Percentiles rank a stretch among this genome's conserved stretches.
These are phyloP conservation scores for Drosophila pruinosa DNA, from an alignment of 1,140 invertebrate genomes.

Conservation along the genomic window DNA sequence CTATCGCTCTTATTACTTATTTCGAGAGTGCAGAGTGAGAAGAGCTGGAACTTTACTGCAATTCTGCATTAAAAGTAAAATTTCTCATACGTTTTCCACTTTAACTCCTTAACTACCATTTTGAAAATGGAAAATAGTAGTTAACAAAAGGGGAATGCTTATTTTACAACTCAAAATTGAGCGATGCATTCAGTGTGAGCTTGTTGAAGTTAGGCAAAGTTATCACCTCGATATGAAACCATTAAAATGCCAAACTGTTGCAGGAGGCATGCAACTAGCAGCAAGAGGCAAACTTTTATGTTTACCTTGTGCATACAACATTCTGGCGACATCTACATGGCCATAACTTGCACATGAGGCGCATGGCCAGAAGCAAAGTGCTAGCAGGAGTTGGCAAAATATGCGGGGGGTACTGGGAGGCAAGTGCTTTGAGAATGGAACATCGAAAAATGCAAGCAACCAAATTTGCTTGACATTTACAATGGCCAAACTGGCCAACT, in stretches of 20 bases:
- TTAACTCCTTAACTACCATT: no score
- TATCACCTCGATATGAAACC: slow-evolving; percentile 37
- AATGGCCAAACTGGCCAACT: slow-evolving; percentile 62
- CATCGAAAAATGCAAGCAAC: slow-evolving; percentile 60
- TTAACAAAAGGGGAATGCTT: no score
- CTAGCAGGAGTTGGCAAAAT: background rate
- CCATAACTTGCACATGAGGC: slow-evolving; percentile 30
- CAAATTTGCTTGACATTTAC: slow-evolving; percentile 80
- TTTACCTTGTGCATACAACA: slow-evolving; percentile 33
- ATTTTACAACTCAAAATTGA: slow-evolving; percentile 14
- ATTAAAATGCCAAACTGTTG: slow-evolving; percentile 46
- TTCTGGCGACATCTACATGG: slow-evolving; percentile 49
- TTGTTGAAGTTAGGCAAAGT: slow-evolving; percentile 13
- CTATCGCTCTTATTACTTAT: no score
- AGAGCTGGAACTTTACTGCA: no score
- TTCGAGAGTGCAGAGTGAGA: no score
- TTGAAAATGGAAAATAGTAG: background rate
- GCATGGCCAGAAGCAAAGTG: background rate
- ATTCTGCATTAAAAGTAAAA: no score
- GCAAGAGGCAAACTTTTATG: slow-evolving; percentile 13
- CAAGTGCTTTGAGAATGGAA: background rate
- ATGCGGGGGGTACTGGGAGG: background rate
- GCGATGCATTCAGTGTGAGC: slow-evolving; percentile 13
- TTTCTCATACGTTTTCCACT: no score
- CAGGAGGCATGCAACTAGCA: slow-evolving; percentile 11